Conservation (phyloP, 1,140 invertebrate genomes). For the Kradibia gibbosae region DNA sequence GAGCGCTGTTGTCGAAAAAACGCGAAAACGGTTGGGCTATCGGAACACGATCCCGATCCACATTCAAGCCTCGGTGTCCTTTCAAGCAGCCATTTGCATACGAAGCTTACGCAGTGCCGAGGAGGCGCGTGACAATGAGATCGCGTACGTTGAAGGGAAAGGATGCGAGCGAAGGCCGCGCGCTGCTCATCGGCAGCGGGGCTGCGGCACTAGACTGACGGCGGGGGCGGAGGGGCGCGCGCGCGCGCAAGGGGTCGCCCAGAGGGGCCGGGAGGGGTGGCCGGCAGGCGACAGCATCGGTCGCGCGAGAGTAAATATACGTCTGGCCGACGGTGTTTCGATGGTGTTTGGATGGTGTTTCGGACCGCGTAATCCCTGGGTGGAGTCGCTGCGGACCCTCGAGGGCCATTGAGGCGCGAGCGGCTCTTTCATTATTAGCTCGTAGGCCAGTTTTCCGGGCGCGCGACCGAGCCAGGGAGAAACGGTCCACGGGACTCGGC, state of each 20-base stretch:
- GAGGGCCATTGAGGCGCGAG: slow-evolving; percentile 7
- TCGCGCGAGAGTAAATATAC: neutral
- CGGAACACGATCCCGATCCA: neutral
- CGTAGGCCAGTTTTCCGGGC: slow-evolving; percentile 13
- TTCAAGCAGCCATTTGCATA: neutral
- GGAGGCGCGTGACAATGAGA: neutral
- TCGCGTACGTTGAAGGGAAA: neutral
- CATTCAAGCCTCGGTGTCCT: neutral
- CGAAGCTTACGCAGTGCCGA: neutral
- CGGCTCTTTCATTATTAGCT: slow-evolving; percentile 54
- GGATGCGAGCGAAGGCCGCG: neutral
- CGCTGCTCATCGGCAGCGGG: too few relatives aligned
- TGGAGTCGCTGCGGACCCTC: neutral
- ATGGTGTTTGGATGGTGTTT: slow-evolving; percentile 1
- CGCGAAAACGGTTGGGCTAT: neutral
- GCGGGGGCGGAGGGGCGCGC: neutral
- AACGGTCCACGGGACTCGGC: neutral
- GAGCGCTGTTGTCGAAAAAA: neutral
- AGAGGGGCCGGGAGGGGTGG: neutral
- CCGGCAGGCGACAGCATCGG: too few relatives aligned
- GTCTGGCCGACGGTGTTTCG: neutral
- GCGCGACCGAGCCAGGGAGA: neutral
- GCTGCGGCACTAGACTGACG: too few relatives aligned
- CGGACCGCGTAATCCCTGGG: slow-evolving; percentile 13
- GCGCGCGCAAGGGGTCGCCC: neutral